phyloP scores from a whole-genome alignment of 2,113 vertebrate genomes.

The Brachypodius melanocephalos region DNA sequence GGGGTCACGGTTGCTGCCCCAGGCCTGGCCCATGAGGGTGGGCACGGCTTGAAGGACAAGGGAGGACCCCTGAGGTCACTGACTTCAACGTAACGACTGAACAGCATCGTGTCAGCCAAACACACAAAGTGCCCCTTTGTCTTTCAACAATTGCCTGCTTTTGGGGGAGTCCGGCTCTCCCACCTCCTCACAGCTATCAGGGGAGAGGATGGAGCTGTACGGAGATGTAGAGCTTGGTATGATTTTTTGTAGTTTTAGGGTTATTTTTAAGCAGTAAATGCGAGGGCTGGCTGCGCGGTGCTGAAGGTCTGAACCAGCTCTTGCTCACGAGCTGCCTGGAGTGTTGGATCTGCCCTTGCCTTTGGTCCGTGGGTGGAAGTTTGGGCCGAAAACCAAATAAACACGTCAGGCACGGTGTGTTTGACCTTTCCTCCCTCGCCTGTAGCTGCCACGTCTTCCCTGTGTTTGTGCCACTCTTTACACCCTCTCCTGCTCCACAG shows the following conservation, averaged over 20 bases:
- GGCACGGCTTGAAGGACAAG: no score
- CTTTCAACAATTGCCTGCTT: neutral
- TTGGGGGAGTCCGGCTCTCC: no score
- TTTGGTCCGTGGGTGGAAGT: neutral
- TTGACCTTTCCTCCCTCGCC: neutral
- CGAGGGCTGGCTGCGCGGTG: neutral
- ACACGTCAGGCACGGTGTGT: accelerated
- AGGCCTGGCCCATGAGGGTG: neutral
- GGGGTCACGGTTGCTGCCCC: accelerated
- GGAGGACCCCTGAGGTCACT: neutral
- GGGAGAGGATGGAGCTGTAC: neutral
- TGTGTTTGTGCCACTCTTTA: neutral
- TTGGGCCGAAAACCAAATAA: neutral
- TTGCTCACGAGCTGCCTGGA: neutral
- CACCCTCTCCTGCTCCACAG: accelerated
- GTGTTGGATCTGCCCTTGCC: accelerated
- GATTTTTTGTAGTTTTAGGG: accelerated
- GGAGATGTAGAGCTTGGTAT: accelerated
- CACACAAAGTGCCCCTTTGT: accelerated
- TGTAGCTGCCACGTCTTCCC: accelerated
- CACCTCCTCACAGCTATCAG: accelerated
- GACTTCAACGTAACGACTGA: accelerated
- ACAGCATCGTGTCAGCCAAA: accelerated
- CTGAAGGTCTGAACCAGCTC: neutral
- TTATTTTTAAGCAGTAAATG: neutral